Percentiles rank a stretch among this genome's conserved stretches.
These are phyloP conservation scores for Chaenogobius annularis DNA, from an alignment of 2,113 vertebrate species.

Conservation along the genomic window DNA sequence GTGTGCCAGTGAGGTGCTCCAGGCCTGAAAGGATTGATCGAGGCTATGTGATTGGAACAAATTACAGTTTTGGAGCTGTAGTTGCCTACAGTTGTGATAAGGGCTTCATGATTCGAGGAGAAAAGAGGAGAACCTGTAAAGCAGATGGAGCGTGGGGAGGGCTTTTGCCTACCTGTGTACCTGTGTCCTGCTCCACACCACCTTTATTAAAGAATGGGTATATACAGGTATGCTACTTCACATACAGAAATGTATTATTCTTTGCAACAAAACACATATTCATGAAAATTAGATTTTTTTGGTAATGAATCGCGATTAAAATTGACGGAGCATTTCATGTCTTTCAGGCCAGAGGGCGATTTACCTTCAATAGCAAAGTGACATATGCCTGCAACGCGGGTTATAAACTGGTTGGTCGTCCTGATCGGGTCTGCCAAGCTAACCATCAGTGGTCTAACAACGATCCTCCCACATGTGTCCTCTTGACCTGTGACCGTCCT, in stretches of 20 bases:
- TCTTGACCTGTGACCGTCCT: slow-evolving; percentile 88
- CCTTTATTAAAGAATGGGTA: slow-evolving; percentile 84
- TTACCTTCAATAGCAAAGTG: slow-evolving; percentile 84
- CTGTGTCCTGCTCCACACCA: slow-evolving; percentile 85
- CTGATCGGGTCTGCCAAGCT: slow-evolving; percentile 86
- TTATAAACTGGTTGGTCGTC: slow-evolving; percentile 81
- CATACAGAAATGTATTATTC: not conserved
- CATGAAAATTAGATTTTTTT: too few species aligned
- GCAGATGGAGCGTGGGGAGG: slow-evolving; percentile 92
- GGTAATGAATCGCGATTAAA: not conserved
- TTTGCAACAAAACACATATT: not conserved
- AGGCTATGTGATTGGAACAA: slow-evolving; percentile 87
- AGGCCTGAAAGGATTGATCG: slow-evolving; percentile 82
- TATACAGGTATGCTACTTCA: slow-evolving; percentile 78
- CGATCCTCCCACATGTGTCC: slow-evolving; percentile 81
- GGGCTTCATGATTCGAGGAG: slow-evolving; percentile 91
- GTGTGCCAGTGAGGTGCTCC: slow-evolving; percentile 90
- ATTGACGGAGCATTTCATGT: not conserved
- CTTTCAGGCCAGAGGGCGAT: slow-evolving; percentile 76
- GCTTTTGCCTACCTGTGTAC: slow-evolving; percentile 85
- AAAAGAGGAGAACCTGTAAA: slow-evolving; percentile 92
- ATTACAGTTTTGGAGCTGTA: slow-evolving; percentile 94
- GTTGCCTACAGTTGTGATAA: slow-evolving; percentile 94
- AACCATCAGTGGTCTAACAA: slow-evolving; percentile 92
- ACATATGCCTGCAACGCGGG: slow-evolving; percentile 86